A percentile compares a stretch with the other conserved stretches of the same genome.
Evolutionary conservation across 2,888 invertebrate species (phyloP).

Genomic region (Drosophila limbata): DNA sequence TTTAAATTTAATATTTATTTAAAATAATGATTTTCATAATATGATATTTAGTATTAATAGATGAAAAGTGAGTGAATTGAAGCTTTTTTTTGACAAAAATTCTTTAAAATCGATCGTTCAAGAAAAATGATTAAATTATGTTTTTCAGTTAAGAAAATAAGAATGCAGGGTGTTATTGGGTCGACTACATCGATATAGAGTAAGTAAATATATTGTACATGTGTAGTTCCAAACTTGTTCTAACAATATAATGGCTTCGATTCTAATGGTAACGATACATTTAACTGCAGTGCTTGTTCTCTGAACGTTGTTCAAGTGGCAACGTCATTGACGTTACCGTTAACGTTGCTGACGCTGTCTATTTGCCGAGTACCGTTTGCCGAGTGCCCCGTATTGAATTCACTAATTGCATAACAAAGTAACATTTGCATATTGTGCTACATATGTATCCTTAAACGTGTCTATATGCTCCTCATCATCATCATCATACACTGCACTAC

Average conservation of each 20-base stretch:
- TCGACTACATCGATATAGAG: constrained; percentile 4
- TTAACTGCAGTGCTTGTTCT: constrained; percentile 66
- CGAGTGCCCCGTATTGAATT: constrained; percentile 76
- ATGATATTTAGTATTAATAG: not conserved
- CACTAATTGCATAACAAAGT: constrained; percentile 84
- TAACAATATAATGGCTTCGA: constrained; percentile 50
- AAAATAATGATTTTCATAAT: too few relatives aligned
- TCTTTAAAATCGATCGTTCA: too few relatives aligned
- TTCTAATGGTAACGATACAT: constrained; percentile 71
- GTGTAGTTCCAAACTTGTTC: constrained; percentile 45
- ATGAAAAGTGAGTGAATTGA: not conserved
- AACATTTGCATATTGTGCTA: constrained; percentile 79
- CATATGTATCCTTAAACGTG: constrained; percentile 65
- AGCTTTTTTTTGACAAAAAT: too few relatives aligned
- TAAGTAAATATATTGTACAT: not conserved
- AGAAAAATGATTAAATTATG: not conserved
- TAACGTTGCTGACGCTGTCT: constrained; percentile 55
- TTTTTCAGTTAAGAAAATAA: not conserved
- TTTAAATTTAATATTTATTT: too few relatives aligned
- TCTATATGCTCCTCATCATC: constrained; percentile 27
- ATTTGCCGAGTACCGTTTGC: constrained; percentile 68
- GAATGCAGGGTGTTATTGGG: constrained; percentile 22
- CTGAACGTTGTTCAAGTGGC: constrained; percentile 66
- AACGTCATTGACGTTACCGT: constrained; percentile 34
- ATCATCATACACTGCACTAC: constrained; percentile 15